Base-by-base conservation (phyloP, 2,113 vertebrate species). In the Willisornis vidua region DNA sequence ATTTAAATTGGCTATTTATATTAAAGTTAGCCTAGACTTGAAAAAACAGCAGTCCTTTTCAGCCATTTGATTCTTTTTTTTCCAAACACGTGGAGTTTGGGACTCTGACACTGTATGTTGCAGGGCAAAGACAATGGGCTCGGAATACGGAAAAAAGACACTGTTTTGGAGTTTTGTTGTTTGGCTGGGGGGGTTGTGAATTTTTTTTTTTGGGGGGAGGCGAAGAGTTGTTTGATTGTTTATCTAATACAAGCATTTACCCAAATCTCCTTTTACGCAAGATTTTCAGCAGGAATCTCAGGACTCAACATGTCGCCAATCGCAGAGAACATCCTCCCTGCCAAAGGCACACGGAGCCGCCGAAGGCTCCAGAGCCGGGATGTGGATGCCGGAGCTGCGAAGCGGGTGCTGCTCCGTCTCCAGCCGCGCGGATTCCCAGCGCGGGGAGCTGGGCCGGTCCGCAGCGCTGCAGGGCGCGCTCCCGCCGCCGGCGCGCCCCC, bases 331-430 rank as follows among this genome's bases (percentile, higher is more conserved):
- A 5, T 3, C 3, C 39, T 4, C 4, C 8, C 33, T 4, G 45
- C 26, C 51, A 11, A 23, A 45, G 17, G 39, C 80, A 11, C 35
- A 12, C 1, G 24, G 14, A 28, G 46, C 7, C n/a, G 9, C 72
- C 9, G 54, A 13, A 5, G 11, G 24, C 67, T n/a, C 58, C 74
- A 12, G 26, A 66, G 29, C 46, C 33, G 35, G 23, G 9, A 2
- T 2, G 3, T 2, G 41, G 7, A 22, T 14, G 5, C 1, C 13
- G 9, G 3, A 13, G 22, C 20, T 5, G 41, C 19, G 15, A 12
- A 9, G 13, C 19, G 54, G 12, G 54, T 20, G 19, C 5, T 7
- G 22, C n/a, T 6, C 55, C 23, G 10, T 7, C n/a, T 7, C 17
- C 63, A 7, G 11, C 14, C 29, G 25, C 29, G 12, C 9, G 14